Evolutionary conservation across 1,140 invertebrate species (phyloP).

Genomic region (Copidosoma floridanum): DNA sequence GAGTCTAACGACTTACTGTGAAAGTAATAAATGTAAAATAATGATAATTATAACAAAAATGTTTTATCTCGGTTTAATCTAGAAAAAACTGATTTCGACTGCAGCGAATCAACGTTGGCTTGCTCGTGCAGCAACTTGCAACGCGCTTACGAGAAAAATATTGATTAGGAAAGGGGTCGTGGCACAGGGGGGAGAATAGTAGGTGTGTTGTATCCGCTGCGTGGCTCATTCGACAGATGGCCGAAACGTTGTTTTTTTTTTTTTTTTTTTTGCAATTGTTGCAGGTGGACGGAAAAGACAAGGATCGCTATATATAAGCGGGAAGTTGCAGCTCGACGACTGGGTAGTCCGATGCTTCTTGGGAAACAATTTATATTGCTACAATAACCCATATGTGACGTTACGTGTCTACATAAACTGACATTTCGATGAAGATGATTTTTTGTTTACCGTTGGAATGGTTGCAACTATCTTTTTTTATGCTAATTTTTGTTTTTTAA

Average conservation of each 20-base stretch:
- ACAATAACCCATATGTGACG: conserved; percentile 1
- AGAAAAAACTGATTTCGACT: too few relatives aligned
- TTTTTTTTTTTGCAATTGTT: conserved; percentile 17
- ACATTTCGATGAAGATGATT: conserved; percentile 7
- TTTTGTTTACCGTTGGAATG: conserved; percentile 10
- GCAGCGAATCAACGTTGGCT: too few relatives aligned
- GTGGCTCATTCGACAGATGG: conserved; percentile 32
- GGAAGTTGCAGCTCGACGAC: not conserved
- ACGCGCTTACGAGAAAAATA: too few relatives aligned
- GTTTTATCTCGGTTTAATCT: too few relatives aligned
- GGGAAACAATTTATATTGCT: conserved; percentile 31
- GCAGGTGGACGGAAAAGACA: conserved; percentile 19
- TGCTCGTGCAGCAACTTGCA: too few relatives aligned
- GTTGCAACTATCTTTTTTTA: conserved; percentile 10
- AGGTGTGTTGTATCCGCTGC: not conserved
- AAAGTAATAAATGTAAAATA: too few relatives aligned
- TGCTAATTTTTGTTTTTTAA: too few relatives aligned
- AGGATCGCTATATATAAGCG: conserved; percentile 30
- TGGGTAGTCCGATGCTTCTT: conserved; percentile 40
- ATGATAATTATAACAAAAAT: too few relatives aligned
- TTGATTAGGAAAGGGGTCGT: too few relatives aligned
- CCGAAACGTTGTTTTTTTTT: conserved; percentile 14
- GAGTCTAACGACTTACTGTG: too few relatives aligned
- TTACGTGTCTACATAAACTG: conserved; percentile 3
- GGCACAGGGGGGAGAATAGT: not conserved